These are phyloP conservation scores for Rhimphoctona megacephalus DNA, from an alignment of 2,888 invertebrate genomes.

Conservation along the genomic window DNA sequence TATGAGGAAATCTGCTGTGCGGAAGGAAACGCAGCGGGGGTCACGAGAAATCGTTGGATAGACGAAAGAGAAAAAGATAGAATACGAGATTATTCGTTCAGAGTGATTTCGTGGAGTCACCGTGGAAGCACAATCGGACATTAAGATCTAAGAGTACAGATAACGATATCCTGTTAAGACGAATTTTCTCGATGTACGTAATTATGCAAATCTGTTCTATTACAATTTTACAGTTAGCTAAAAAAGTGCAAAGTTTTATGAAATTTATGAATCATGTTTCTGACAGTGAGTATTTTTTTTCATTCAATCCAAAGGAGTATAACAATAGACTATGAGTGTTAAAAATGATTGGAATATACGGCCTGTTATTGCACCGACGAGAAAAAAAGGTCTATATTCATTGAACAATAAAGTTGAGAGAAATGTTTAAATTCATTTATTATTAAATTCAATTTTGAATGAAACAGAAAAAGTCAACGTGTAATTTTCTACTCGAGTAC, in stretches of 20 bases:
- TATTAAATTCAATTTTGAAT: background rate
- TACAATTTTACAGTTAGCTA: background rate
- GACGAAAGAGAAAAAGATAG: slow-evolving; percentile 19
- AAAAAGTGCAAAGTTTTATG: background rate
- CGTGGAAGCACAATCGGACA: slow-evolving; percentile 39
- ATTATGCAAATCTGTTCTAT: slow-evolving; percentile 14
- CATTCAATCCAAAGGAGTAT: background rate
- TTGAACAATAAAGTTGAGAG: background rate
- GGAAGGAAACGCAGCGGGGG: slow-evolving; percentile 42
- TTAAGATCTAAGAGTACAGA: slow-evolving; percentile 43
- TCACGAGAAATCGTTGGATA: slow-evolving; percentile 45
- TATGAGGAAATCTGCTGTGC: slow-evolving; percentile 24
- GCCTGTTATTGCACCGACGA: background rate
- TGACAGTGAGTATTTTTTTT: background rate
- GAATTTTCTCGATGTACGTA: slow-evolving; percentile 26
- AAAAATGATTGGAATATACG: background rate
- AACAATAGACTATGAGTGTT: background rate
- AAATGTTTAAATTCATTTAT: background rate
- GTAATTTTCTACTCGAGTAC: background rate
- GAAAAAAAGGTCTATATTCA: background rate
- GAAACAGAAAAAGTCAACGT: background rate
- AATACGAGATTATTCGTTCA: background rate
- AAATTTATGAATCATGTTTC: background rate
- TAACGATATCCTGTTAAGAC: slow-evolving; percentile 42
- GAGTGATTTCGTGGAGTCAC: slow-evolving; percentile 42